Evolutionary conservation across 2,888 invertebrate species (phyloP), one percentile per base, ranked within the genome.

Genomic region (Empis stercorea): DNA sequence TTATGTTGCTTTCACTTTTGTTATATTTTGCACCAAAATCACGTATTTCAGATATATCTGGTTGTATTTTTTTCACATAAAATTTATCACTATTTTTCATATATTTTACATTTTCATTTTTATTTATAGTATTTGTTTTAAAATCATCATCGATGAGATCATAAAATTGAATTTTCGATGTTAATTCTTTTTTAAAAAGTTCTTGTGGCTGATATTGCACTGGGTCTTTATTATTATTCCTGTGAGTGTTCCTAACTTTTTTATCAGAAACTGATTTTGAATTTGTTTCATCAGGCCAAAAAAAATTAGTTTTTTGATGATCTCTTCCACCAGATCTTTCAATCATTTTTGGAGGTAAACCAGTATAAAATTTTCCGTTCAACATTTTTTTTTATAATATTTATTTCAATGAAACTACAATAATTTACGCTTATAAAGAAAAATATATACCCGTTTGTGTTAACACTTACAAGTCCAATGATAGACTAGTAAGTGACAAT

Each of bases 311-410:
- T 50, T 64, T 61, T 48, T 63, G 62, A 3, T 68, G 67, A 56
- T 70, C 61, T 1, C 57, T 61, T 2, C 47, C 54, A 16, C 52
- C 55, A 4, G 48, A 48, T 1, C 64, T 60, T 7, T 64, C 63
- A 50, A 65, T 63, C 70, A 69, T 69, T 40, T 60, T 60, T 42
- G 65, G 64, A 46, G 70, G 61, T 50, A 70, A 56, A 6, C 70
- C 70, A 43, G 65, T 61, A 45, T 61, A 70, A 55, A 70, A 70
- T 55, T 70, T 70, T 48, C 70, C 68, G 48, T 69, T 69, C 46
- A 65, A 51, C 69, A 69, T 68, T 51, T 42, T 55, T 27, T n/a
- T n/a, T 41, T 43, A n/a, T 40, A 23, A 41, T 4, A 15, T 43
- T 15, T 30, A 34, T 27, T 27, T 4, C 5, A 27, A 27, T 27